Evolutionary conservation across 2,888 invertebrate species (phyloP).

Genomic region (Leucoma salicis): DNA sequence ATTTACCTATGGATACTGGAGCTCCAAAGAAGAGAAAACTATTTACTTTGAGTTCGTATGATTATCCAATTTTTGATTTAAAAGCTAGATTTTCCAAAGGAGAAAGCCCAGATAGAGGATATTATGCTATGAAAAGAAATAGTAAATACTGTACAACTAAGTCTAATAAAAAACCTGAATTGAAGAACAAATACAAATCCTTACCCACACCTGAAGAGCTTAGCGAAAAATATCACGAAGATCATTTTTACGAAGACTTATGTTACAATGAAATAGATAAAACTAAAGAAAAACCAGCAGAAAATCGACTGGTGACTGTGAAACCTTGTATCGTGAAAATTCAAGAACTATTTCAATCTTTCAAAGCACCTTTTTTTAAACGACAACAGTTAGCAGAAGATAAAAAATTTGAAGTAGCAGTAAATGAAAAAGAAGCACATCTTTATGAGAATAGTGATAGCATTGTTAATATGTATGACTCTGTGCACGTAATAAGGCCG

Average conservation of each 20-base stretch:
- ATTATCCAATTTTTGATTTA: constrained; percentile 66
- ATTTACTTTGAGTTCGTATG: constrained; percentile 67
- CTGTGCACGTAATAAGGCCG: constrained; percentile 48
- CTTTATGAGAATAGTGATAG: constrained; percentile 64
- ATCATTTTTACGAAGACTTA: constrained; percentile 73
- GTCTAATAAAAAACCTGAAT: constrained; percentile 50
- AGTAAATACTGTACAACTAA: constrained; percentile 53
- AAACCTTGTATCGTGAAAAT: constrained; percentile 66
- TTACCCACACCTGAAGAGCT: constrained; percentile 53
- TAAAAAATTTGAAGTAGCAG: constrained; percentile 22
- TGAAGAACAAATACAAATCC: constrained; percentile 61
- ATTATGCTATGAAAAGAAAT: constrained; percentile 66
- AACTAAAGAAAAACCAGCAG: constrained; percentile 23
- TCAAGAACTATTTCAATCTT: constrained; percentile 66
- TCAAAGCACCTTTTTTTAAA: constrained; percentile 68
- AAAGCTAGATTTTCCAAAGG: constrained; percentile 55
- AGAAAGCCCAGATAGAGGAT: constrained; percentile 63
- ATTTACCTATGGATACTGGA: constrained; percentile 68
- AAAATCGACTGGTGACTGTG: constrained; percentile 22
- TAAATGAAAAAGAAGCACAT: constrained; percentile 35
- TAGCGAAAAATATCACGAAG: constrained; percentile 54
- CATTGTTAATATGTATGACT: constrained; percentile 65
- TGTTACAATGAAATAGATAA: constrained; percentile 60
- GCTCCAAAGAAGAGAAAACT: constrained; percentile 53
- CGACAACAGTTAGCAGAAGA: constrained; percentile 46